These are phyloP conservation scores for Heliconius hortense DNA, from an alignment of 2,888 invertebrate species.

Conservation along the genomic window DNA sequence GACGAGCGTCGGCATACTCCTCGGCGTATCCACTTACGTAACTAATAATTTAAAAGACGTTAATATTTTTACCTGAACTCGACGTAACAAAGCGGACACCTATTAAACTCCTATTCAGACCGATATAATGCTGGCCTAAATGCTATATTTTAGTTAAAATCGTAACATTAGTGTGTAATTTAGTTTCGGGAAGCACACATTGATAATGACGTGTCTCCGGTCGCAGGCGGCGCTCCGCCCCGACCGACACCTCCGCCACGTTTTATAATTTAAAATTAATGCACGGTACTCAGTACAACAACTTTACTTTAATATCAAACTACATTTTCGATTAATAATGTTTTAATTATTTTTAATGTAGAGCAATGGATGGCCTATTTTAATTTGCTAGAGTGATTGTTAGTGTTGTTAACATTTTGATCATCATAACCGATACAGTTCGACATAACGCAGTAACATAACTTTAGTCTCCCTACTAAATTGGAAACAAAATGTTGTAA, in stretches of 20 bases:
- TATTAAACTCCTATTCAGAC: constrained; percentile 9
- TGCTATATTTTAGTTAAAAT: constrained; percentile 9
- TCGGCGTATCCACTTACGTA: background rate
- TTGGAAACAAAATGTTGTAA: too few relatives aligned
- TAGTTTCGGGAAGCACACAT: constrained; percentile 14
- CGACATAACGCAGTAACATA: too few relatives aligned
- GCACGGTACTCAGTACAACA: background rate
- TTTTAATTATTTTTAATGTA: too few relatives aligned
- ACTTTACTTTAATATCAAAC: background rate
- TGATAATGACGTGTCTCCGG: background rate
- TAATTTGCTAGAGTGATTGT: too few relatives aligned
- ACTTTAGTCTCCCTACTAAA: too few relatives aligned
- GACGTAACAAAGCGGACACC: background rate
- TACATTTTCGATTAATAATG: background rate
- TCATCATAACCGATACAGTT: too few relatives aligned
- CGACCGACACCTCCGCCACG: background rate
- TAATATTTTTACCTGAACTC: constrained; percentile 8
- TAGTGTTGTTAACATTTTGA: too few relatives aligned
- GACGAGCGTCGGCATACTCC: too few relatives aligned
- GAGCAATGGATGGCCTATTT: too few relatives aligned
- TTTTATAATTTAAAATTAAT: background rate
- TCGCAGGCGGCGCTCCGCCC: too few relatives aligned
- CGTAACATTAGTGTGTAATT: constrained; percentile 23
- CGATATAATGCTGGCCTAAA: constrained; percentile 7
- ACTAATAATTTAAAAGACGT: constrained; percentile 10